Percentiles rank a stretch among this genome's conserved stretches.
These are phyloP conservation scores for Alligator sinensis DNA, from an alignment of 2,113 vertebrate species.

Conservation along the genomic window DNA sequence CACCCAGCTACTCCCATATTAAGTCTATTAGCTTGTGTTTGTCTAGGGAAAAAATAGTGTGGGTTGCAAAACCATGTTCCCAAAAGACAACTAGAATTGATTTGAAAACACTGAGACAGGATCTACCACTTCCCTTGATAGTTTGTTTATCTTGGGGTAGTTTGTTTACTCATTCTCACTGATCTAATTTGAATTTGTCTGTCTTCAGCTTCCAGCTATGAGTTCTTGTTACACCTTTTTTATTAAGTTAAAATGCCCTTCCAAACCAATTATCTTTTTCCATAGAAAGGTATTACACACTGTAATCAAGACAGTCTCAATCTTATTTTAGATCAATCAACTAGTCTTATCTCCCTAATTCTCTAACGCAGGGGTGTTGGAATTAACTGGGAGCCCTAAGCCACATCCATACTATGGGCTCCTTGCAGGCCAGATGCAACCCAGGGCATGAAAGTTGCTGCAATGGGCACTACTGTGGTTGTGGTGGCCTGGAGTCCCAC, in stretches of 20 bases:
- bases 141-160: background rate
- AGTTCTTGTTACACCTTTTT: background rate
- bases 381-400: too few relatives aligned
- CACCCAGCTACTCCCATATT: background rate
- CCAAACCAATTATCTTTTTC: background rate
- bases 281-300: background rate
- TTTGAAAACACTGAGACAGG: background rate
- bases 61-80: background rate
- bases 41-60: background rate
- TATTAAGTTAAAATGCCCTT: background rate
- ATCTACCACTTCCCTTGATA: background rate
- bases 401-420: too few relatives aligned
- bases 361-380: too few relatives aligned
- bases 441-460: too few relatives aligned
- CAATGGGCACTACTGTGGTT: too few relatives aligned
- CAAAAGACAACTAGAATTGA: background rate
- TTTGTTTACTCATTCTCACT: background rate
- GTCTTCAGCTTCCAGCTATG: background rate
- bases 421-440: too few relatives aligned
- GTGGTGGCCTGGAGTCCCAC: too few relatives aligned
- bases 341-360: too few relatives aligned
- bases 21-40: background rate
- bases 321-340: background rate
- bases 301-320: background rate
- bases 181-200: background rate